Conservation (phyloP, 2,797 vertebrate species). For the Euthynnus affinis region DNA sequence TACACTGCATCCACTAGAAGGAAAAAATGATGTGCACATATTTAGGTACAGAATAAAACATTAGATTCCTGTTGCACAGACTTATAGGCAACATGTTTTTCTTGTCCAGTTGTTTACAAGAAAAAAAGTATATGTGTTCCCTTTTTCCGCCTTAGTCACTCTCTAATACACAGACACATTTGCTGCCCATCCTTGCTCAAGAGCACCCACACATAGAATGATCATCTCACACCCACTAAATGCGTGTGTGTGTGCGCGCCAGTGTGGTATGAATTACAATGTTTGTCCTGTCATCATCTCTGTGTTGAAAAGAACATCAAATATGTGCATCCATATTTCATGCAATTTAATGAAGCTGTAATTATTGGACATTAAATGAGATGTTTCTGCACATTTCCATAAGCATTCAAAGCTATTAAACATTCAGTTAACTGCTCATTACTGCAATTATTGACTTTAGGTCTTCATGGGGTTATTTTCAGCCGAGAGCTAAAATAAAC, state of each 20-base stretch:
- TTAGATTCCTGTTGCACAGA: not conserved
- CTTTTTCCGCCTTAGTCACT: not conserved
- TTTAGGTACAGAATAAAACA: slow-evolving; percentile 7
- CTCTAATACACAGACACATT: slow-evolving; percentile 14
- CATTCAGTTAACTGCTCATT: not conserved
- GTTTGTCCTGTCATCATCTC: not conserved
- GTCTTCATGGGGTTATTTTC: not conserved
- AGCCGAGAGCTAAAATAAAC: not conserved
- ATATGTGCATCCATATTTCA: not conserved
- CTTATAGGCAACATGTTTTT: not conserved
- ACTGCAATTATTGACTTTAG: not conserved
- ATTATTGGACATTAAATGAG: slow-evolving; percentile 1
- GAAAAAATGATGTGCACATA: slow-evolving; percentile 3
- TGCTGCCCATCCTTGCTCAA: not conserved
- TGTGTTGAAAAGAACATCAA: not conserved
- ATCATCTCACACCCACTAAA: not conserved
- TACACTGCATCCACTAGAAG: not conserved
- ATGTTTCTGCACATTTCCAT: not conserved
- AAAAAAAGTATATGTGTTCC: not conserved
- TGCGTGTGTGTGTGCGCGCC: not conserved
- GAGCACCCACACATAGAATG: not conserved
- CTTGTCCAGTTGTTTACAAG: not conserved
- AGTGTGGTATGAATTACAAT: not conserved
- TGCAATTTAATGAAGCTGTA: not conserved
- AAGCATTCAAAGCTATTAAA: not conserved